Evolutionary conservation across 2,797 vertebrate species (phyloP), one percentile per base, ranked within the genome.

Genomic region (Lateolabrax maculatus): DNA sequence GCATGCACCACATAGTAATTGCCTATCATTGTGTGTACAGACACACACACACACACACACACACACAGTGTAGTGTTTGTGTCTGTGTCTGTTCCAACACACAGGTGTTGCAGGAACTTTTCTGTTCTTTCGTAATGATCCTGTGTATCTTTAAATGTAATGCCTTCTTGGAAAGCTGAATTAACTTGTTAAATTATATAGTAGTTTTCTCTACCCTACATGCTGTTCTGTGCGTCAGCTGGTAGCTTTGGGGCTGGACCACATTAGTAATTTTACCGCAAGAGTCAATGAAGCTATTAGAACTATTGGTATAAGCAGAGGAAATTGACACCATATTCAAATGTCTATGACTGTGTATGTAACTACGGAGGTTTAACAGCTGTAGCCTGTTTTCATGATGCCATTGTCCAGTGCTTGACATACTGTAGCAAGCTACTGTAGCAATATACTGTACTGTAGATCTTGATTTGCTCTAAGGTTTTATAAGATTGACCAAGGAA

Each of bases 11-110:
- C 37, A 46, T 36, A 23, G n/a, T 70, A 49, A 39, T 65, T 56
- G 7, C 9, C 62, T 69, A 9, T n/a, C 41, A 53, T 63, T 63
- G 15, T 64, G 37, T 75, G 29, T 44, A 39, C 29, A n/a, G n/a
- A 29, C 16, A 29, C 48, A 39, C n/a, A 58, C 34, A 39, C 9
- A 8, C 5, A 36, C 52, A 63, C 34, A 69, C 49, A 71, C 64
- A 16, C 23, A 56, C 16, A 36, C 36, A 27, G 44, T 53, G 9
- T 46, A 12, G 23, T 56, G 36, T 58, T 46, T 61, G 37, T 27
- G n/a, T 70, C 25, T 64, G 46, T 49, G 37, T 15, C 16, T 31
- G 16, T 34, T 34, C 9, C 34, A 66, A 23, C 46, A 23, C 21
- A 23, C 21, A 23, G 21, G 27, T 51, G 15, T 46, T 10, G 29